Base-by-base conservation (phyloP, 1,140 invertebrate genomes). In the Lepidurus arcticus region DNA sequence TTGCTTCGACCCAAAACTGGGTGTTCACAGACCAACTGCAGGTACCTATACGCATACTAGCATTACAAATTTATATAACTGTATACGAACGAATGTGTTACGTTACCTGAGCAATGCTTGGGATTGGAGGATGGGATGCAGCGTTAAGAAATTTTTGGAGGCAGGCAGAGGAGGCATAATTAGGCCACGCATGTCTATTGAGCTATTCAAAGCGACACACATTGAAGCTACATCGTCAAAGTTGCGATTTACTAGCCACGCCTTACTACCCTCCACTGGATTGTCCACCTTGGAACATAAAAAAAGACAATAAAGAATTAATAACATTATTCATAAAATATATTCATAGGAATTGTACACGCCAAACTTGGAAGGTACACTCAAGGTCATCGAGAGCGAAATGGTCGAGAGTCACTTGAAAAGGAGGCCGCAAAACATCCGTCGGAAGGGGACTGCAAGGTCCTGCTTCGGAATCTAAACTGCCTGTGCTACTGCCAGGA, bases 1-100 rank as follows among this genome's bases (percentile, higher is more conserved):
- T 65, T 65, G 21, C 53, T 65, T 13, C 53, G 53, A 65, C 53
- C 53, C 53, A 65, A 65, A 65, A 65, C 13, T 9, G 53, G 53
- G 53, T 65, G 53, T 21, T 65, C 53, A 21, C 53, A 65, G 16
- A 65, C 53, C 53, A 65, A 65, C 53, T 65, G 53, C 53, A 65
- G 53, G 53, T 65, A 65, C 53, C 53, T 65, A 65, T 13, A 65
- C 4, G 6, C 8, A 21, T 16, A 65, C 5, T 65, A 7, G 16
- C 16, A 16, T 65, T 65, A 65, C 2, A 34, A 34, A 3, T 34
- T 34, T 34, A 34, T 34, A 34, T 34, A 34, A 34, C 4, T 34
- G 34, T 3, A 34, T 1, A 34, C 34, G 4, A 34, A 47, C 1
- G 5, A 47, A 16, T 2, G 16, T 47, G 16, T 47, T 47, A 47